phyloP scores from a whole-genome alignment of 1,140 invertebrate genomes.

The Dendrolimus punctatus region DNA sequence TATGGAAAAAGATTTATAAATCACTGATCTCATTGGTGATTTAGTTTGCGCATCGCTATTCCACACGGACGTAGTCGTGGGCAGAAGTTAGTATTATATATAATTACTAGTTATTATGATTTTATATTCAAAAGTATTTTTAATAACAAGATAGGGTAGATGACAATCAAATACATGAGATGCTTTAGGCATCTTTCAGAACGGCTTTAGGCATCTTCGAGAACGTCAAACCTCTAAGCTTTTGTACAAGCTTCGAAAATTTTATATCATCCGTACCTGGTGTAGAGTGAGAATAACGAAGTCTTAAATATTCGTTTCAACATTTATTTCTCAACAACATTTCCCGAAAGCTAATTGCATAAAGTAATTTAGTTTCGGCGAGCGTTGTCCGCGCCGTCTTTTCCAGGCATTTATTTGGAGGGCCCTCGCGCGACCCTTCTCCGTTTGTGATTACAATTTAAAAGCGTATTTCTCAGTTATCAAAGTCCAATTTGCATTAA shows the following conservation, averaged over 20 bases:
- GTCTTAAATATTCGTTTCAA: slow-evolving; percentile 17
- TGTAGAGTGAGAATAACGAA: background rate
- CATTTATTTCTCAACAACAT: slow-evolving; percentile 28
- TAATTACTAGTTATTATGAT: too few species aligned
- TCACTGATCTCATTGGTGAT: too few species aligned
- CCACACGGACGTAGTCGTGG: too few species aligned
- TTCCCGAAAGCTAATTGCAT: slow-evolving; percentile 34
- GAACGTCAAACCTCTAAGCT: background rate
- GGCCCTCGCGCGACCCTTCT: slow-evolving; percentile 28
- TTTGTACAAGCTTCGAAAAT: background rate
- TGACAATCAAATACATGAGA: too few species aligned
- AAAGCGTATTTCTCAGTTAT: slow-evolving; percentile 28
- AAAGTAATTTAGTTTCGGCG: slow-evolving; percentile 35
- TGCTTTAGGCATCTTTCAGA: too few species aligned
- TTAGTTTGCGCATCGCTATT: too few species aligned
- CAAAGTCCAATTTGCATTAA: slow-evolving; percentile 29
- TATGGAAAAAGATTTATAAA: too few species aligned
- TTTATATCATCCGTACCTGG: background rate
- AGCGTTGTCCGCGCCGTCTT: slow-evolving; percentile 24
- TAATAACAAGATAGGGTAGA: too few species aligned
- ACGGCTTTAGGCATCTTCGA: background rate
- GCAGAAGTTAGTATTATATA: too few species aligned
- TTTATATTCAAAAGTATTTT: too few species aligned
- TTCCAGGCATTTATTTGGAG: slow-evolving; percentile 33
- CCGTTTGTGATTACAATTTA: slow-evolving; percentile 33